phyloP scores from a whole-genome alignment of 2,888 invertebrate genomes.

The Emmelina monodactyla region DNA sequence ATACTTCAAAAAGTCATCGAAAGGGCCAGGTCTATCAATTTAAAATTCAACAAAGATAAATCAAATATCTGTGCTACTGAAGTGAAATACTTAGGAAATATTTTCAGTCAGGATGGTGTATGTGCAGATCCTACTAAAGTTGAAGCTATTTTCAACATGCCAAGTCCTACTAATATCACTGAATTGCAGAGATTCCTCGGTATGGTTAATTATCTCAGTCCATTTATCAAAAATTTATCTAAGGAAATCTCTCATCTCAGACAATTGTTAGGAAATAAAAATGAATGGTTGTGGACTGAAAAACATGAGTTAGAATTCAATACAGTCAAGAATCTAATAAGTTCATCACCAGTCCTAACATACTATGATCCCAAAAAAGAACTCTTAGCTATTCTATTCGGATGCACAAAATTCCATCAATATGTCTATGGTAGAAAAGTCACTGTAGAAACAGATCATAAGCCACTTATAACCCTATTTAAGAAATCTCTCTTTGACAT shows the following conservation, averaged over 20 bases:
- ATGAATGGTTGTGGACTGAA: constrained; percentile 19
- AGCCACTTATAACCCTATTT: too few relatives aligned
- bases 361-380: constrained; percentile 13
- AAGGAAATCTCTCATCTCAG: constrained; percentile 6
- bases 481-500: too few relatives aligned
- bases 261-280: constrained; percentile 17
- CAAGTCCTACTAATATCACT: constrained; percentile 8
- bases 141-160: constrained; percentile 15
- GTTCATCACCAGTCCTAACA: constrained; percentile 13
- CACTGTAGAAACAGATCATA: too few relatives aligned
- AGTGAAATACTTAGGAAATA: constrained; percentile 15
- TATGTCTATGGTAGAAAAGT: too few relatives aligned
- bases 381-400: too few relatives aligned
- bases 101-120: constrained; percentile 13
- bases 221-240: constrained; percentile 14
- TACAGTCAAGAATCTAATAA: constrained; percentile 12
- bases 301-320: constrained; percentile 15
- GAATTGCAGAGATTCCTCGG: constrained; percentile 18
- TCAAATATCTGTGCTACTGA: constrained; percentile 7
- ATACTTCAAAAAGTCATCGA: constrained; percentile 7
- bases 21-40: too few relatives aligned
- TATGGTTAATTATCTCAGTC: constrained; percentile 15
- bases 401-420: too few relatives aligned
- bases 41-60: constrained; percentile 17
- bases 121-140: constrained; percentile 11